Conservation (phyloP, 1,140 invertebrate genomes). For the Xylocopa sonorina region DNA sequence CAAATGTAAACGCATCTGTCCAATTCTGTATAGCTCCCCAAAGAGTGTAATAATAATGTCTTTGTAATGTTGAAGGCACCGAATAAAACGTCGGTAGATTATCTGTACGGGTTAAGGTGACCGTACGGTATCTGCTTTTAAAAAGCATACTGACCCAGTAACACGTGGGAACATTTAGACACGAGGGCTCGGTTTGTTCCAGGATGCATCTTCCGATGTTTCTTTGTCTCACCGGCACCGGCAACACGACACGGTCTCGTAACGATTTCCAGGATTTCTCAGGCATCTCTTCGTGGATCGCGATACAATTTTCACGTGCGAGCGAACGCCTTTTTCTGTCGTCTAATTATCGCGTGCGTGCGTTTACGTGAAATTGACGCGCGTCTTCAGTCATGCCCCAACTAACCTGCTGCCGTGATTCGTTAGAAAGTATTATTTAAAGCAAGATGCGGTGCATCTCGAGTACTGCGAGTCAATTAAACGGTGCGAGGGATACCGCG, state of each 20-base stretch:
- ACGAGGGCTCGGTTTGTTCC: conserved; percentile 54
- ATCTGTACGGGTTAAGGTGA: conserved; percentile 60
- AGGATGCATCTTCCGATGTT: conserved; percentile 63
- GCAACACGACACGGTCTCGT: conserved; percentile 55
- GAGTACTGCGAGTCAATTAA: neutral
- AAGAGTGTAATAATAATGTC: neutral
- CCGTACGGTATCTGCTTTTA: conserved; percentile 66
- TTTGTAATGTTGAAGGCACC: conserved; percentile 22
- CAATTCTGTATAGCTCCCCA: neutral
- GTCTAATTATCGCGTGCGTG: conserved; percentile 49
- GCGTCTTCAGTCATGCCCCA: conserved; percentile 31
- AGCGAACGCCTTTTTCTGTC: conserved; percentile 25
- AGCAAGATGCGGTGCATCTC: no score
- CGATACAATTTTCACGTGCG: conserved; percentile 43
- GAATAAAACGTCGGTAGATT: conserved; percentile 57
- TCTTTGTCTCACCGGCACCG: conserved; percentile 48
- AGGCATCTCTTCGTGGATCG: conserved; percentile 24
- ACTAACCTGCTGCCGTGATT: no score
- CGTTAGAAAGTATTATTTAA: no score
- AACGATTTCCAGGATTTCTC: conserved; percentile 62
- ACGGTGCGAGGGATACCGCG: neutral
- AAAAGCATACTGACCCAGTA: conserved; percentile 71
- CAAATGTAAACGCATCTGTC: neutral
- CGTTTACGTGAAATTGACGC: conserved; percentile 22
- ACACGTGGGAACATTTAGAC: conserved; percentile 69